These are phyloP conservation scores for Scytalopus superciliaris DNA, from an alignment of 2,113 vertebrate species.

Conservation along the genomic window DNA sequence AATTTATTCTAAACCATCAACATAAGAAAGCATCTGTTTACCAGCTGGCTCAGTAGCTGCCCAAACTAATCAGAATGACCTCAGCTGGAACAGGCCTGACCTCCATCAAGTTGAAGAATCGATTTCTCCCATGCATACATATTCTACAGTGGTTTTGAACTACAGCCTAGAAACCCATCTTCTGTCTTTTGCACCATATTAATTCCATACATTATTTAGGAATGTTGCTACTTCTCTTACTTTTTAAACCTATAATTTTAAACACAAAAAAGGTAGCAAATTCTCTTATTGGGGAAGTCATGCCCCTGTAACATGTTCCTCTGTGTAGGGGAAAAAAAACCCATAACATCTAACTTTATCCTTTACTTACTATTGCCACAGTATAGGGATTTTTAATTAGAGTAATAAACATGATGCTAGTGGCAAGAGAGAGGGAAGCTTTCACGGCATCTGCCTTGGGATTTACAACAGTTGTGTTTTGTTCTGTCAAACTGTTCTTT, in stretches of 20 bases:
- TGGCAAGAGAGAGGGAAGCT: background rate
- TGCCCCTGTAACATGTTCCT: background rate
- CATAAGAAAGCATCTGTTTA: conserved; percentile 41
- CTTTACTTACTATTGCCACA: background rate
- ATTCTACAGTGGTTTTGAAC: conserved; percentile 28
- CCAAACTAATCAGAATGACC: conserved; percentile 49
- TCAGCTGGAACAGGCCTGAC: conserved; percentile 37
- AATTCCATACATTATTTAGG: background rate
- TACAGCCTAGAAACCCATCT: background rate
- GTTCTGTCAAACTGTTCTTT: background rate
- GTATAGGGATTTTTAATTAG: background rate
- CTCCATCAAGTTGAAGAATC: conserved; percentile 13
- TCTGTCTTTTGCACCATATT: background rate
- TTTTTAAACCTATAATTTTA: background rate
- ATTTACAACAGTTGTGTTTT: conserved; percentile 22
- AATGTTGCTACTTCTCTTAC: background rate
- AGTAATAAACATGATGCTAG: background rate
- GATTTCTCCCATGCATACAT: background rate
- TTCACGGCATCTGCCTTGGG: background rate
- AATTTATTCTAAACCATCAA: conserved; percentile 14
- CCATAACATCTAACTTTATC: background rate
- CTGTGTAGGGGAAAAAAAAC: background rate
- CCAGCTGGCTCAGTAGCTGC: conserved; percentile 45
- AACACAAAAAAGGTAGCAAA: background rate
- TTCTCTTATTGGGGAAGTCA: background rate